Conservation (phyloP, 2,113 vertebrate species). For the Ahaetulla prasina region DNA sequence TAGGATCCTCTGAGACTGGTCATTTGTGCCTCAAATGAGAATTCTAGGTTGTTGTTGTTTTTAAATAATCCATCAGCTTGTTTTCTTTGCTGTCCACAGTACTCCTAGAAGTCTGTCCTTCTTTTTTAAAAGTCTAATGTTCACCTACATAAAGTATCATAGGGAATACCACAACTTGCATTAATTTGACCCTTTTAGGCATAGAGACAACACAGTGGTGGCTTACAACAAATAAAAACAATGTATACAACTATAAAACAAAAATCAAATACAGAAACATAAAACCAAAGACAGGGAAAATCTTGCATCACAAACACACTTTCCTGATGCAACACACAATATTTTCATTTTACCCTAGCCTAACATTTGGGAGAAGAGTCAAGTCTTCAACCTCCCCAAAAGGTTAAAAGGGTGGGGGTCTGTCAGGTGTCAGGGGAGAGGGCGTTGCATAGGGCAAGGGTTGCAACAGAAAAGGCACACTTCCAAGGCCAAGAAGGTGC, state of each 20-base stretch:
- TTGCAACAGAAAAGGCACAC: not conserved
- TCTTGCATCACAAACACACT: not conserved
- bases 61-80: not conserved
- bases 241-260: not conserved
- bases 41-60: not conserved
- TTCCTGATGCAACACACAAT: not conserved
- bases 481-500: slow-evolving; percentile 18
- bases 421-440: not conserved
- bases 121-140: not conserved
- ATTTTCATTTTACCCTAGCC: not conserved
- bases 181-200: not conserved
- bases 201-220: not conserved
- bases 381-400: not conserved
- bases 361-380: not conserved
- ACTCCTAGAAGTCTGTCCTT: not conserved
- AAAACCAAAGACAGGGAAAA: not conserved
- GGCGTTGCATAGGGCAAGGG: not conserved
- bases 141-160: not conserved
- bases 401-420: not conserved
- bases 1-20: not conserved
- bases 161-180: not conserved
- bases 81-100: not conserved
- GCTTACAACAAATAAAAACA: not conserved
- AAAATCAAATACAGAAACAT: not conserved
- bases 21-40: not conserved